Percentiles rank a stretch among this genome's conserved stretches.
Conservation (phyloP, 2,888 invertebrate species). For the Cybosia mesomella region DNA sequence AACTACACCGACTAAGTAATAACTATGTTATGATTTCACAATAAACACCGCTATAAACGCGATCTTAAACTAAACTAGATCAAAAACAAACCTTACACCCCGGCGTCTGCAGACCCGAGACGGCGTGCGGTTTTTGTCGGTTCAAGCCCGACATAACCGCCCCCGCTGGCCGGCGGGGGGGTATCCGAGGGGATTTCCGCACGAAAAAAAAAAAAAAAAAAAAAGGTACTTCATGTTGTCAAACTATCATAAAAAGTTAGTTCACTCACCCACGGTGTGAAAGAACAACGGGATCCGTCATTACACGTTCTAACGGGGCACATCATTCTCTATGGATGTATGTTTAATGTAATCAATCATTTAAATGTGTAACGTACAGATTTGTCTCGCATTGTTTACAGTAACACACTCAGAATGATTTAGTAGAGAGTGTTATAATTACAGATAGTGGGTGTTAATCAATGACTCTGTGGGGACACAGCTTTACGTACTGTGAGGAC, state of each 20-base stretch:
- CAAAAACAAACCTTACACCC: no score
- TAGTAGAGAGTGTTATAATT: not conserved
- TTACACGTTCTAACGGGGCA: constrained; percentile 40
- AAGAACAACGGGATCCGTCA: constrained; percentile 38
- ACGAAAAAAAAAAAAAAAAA: no score
- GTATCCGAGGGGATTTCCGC: no score
- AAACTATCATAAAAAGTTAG: constrained; percentile 18
- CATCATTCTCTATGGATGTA: constrained; percentile 14
- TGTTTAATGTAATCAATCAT: constrained; percentile 35
- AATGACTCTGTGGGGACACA: no score
- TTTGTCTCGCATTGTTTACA: constrained; percentile 22
- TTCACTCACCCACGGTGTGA: constrained; percentile 33
- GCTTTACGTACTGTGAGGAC: no score
- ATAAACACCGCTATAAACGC: not conserved
- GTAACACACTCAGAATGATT: not conserved
- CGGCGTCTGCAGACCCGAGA: no score
- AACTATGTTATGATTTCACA: not conserved
- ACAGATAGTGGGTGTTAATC: not conserved
- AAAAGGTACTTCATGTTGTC: constrained; percentile 17
- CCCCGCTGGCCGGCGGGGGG: no score
- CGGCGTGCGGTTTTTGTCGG: no score
- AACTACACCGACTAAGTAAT: not conserved
- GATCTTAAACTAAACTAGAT: constrained; percentile 10
- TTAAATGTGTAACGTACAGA: constrained; percentile 21
- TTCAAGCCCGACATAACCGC: no score